Conservation (phyloP, 2,113 vertebrate species). For the Corythaeola cristata region DNA sequence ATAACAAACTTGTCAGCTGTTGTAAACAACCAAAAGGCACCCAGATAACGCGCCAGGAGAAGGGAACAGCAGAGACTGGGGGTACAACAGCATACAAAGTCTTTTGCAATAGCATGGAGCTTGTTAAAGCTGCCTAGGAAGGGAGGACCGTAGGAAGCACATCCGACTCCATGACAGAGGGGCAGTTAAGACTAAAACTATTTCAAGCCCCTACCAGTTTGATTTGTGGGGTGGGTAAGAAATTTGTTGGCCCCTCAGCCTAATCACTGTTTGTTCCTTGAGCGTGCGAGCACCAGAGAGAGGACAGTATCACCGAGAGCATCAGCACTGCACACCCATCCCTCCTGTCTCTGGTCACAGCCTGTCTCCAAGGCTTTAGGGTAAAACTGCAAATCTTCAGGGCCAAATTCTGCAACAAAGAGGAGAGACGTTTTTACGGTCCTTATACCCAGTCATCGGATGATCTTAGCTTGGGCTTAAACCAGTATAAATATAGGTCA, state of each 20-base stretch:
- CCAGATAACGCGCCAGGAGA: not conserved
- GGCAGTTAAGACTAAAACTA: not conserved
- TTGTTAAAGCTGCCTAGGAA: not conserved
- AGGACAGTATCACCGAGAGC: not conserved
- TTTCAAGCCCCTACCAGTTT: not conserved
- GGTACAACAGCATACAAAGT: not conserved
- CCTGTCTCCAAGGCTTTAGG: not conserved
- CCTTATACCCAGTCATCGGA: not conserved
- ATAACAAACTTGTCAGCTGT: not conserved
- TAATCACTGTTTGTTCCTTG: not conserved
- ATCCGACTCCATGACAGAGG: not conserved
- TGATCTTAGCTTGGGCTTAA: not conserved
- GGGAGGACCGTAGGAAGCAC: not conserved
- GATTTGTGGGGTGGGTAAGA: not conserved
- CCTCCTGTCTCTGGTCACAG: not conserved
- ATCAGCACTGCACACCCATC: not conserved
- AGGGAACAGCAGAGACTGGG: not conserved
- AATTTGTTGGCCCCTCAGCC: not conserved
- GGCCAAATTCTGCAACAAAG: not conserved
- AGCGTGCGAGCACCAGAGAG: not conserved
- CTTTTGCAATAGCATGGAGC: not conserved
- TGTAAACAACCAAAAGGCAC: not conserved
- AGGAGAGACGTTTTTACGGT: not conserved
- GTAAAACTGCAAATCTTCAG: not conserved
- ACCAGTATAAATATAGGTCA: not conserved